Base-by-base conservation (phyloP, 2,888 invertebrate species). In the Trichacis sp. region DNA sequence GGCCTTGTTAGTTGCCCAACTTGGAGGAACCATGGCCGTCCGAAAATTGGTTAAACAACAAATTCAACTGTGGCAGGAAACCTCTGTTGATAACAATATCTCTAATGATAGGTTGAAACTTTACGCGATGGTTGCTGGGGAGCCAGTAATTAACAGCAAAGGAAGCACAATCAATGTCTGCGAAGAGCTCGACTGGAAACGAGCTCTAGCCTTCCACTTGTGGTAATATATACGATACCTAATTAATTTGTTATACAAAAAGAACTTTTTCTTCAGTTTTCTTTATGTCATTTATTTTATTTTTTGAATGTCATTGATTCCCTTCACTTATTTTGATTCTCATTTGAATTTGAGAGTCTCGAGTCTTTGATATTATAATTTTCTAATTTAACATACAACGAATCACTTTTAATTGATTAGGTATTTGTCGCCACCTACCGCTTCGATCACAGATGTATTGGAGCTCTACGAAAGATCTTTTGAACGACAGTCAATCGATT, bases 161-260 rank as follows among this genome's bases (percentile, higher is more conserved):
- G 74, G 80, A 60, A 87, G 86, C 0, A 86, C 88, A 0, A 84
- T 92, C 3, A 92, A 93, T 71, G 87, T 90, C 1, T 90, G 94
- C 64, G 87, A 89, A 59, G 86, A 87, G 18, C 82, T 92, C n/a
- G 91, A 93, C 77, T 97, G 97, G 97, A 87, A 92, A 60, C 87
- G 93, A 73, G 90, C 92, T 0, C 86, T 97, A 24, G 94, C 93
- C 19, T 87, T 94, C 51, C 92, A 93, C 74, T 86, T 94, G 11
- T 94, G 94, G 95, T 93, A 84, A 6, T 24, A 24, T n/a, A n/a
- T n/a, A n/a, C n/a, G n/a, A n/a, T n/a, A n/a, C n/a, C n/a, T n/a
- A n/a, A n/a, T n/a, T n/a, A n/a, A n/a, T n/a, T n/a, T n/a, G n/a
- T n/a, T n/a, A n/a, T n/a, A n/a, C n/a, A n/a, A n/a, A n/a, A n/a